These are phyloP conservation scores for Tyrophagus putrescentiae DNA, from an alignment of 1,140 invertebrate species.

Conservation along the genomic window DNA sequence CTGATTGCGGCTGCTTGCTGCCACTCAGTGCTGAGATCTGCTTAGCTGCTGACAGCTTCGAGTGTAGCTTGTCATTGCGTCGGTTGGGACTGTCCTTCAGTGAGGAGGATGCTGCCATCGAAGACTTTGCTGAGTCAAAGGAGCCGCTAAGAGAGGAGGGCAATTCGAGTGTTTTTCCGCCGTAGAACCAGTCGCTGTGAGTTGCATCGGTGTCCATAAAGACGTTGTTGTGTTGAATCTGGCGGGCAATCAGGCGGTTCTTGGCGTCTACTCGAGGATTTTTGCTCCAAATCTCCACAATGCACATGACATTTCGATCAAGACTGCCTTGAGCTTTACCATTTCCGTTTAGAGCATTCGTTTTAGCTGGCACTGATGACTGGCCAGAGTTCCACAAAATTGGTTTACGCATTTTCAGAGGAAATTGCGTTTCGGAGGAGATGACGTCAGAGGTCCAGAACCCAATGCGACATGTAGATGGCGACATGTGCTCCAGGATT, in stretches of 20 bases:
- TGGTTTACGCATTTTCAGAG: constrained; percentile 8
- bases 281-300: constrained; percentile 23
- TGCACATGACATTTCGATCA: constrained; percentile 1
- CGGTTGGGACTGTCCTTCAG: too few relatives aligned
- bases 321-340: neutral
- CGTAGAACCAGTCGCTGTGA: constrained; percentile 4
- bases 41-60: too few relatives aligned
- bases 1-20: too few relatives aligned
- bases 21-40: too few relatives aligned
- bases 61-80: too few relatives aligned
- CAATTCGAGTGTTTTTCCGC: too few relatives aligned
- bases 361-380: too few relatives aligned
- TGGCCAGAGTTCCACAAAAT: constrained; percentile 1
- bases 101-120: too few relatives aligned
- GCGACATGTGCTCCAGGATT: neutral
- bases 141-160: too few relatives aligned
- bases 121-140: too few relatives aligned
- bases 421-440: neutral
- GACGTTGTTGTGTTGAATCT: constrained; percentile 12
- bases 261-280: neutral
- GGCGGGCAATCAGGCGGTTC: constrained; percentile 19
- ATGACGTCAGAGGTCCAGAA: constrained; percentile 21
- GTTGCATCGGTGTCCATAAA: neutral
- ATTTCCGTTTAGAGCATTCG: too few relatives aligned
- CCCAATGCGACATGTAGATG: constrained; percentile 19